Conservation (phyloP, 2,888 invertebrate species). For the Gibbula magus region DNA sequence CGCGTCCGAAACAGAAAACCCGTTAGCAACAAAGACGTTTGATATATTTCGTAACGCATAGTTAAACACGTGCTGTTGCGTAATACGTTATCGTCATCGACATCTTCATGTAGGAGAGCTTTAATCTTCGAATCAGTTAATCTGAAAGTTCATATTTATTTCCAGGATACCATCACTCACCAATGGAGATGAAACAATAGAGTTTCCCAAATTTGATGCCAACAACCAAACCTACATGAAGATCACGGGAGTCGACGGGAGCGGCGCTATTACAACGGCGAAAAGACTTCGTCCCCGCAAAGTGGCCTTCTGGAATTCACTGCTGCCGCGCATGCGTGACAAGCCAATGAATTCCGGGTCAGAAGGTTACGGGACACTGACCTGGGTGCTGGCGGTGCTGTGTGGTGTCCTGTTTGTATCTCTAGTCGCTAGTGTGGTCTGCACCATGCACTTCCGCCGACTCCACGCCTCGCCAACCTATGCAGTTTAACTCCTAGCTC, state of each 20-base stretch:
- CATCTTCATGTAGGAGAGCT: too few species aligned
- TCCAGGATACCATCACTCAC: neutral
- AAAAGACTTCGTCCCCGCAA: conserved; percentile 32
- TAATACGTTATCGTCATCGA: too few species aligned
- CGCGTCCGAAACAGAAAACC: too few species aligned
- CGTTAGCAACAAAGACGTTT: too few species aligned
- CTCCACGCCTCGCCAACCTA: neutral
- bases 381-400: conserved; percentile 7
- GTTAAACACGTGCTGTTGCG: too few species aligned
- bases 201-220: neutral
- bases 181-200: neutral
- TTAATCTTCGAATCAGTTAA: neutral
- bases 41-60: too few species aligned
- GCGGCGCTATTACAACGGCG: conserved; percentile 23
- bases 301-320: conserved; percentile 42
- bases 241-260: conserved; percentile 27
- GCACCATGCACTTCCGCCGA: neutral
- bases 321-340: conserved; percentile 28
- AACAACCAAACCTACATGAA: conserved; percentile 31
- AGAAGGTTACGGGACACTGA: neutral
- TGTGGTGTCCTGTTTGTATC: neutral
- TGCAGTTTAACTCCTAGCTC: neutral
- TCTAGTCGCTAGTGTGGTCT: neutral
- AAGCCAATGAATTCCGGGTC: neutral
- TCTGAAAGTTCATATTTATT: neutral